A percentile compares a stretch with the other conserved stretches of the same genome.
Evolutionary conservation across 2,113 vertebrate species (phyloP).

Genomic region (Osmerus eperlanus): DNA sequence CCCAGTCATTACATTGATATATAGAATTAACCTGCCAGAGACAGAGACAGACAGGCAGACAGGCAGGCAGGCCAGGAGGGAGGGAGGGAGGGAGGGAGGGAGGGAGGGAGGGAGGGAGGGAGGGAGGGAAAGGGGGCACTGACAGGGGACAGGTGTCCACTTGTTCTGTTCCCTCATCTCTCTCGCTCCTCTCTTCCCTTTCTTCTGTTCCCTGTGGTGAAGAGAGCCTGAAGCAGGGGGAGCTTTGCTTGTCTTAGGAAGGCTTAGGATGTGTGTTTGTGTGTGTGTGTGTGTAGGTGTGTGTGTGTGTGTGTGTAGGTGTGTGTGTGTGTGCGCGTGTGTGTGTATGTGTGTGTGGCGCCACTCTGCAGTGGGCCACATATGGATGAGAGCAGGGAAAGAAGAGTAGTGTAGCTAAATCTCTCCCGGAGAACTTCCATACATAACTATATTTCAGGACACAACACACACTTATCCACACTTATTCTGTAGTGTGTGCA

Average conservation of each 20-base stretch:
- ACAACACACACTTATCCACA: background rate
- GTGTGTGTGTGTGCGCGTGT: background rate
- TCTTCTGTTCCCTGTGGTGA: constrained; percentile 36
- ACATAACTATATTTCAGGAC: background rate
- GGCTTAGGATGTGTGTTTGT: constrained; percentile 29
- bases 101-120: too few relatives aligned
- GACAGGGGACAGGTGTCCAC: constrained; percentile 62
- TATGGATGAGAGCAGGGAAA: constrained; percentile 50
- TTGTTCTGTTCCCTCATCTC: constrained; percentile 38
- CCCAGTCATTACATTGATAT: background rate
- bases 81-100: too few relatives aligned
- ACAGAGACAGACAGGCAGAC: too few relatives aligned
- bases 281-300: background rate
- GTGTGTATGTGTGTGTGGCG: background rate
- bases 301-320: constrained; percentile 7
- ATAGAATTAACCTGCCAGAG: too few relatives aligned
- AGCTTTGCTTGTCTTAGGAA: constrained; percentile 36
- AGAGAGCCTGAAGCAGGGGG: constrained; percentile 16
- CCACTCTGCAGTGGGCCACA: constrained; percentile 50
- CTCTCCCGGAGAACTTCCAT: constrained; percentile 22
- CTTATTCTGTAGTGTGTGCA: too few relatives aligned
- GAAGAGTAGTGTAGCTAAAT: constrained; percentile 45
- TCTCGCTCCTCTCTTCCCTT: constrained; percentile 24
- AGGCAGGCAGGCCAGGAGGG: too few relatives aligned
- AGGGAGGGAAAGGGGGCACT: constrained; percentile 36